Percentiles rank a stretch among this genome's conserved stretches.
phyloP scores from a whole-genome alignment of 1,140 invertebrate genomes.

The Theocolax elegans region DNA sequence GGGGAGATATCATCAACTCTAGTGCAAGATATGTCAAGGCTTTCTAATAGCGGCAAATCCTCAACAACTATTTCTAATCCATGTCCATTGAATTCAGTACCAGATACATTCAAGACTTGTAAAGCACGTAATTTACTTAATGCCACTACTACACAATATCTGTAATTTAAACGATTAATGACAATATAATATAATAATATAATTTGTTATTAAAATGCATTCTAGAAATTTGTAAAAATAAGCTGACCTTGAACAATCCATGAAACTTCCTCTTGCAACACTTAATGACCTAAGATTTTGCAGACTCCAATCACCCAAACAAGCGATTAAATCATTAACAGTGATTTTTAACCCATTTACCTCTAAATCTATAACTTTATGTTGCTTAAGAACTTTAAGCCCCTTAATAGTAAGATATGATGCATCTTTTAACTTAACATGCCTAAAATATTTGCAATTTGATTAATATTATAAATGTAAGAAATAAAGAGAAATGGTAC shows the following conservation, averaged over 20 bases:
- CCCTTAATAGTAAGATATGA: constrained; percentile 73
- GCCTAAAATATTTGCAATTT: constrained; percentile 51
- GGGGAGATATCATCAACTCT: constrained; percentile 76
- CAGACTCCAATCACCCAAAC: constrained; percentile 79
- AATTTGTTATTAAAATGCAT: background rate
- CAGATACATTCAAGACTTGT: constrained; percentile 76
- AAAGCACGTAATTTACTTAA: constrained; percentile 72
- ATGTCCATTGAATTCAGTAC: constrained; percentile 79
- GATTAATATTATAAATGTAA: background rate
- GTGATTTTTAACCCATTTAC: constrained; percentile 73
- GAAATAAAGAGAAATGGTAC: no score
- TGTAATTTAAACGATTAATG: constrained; percentile 48
- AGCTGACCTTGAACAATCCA: constrained; percentile 67
- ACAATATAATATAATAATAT: constrained; percentile 1
- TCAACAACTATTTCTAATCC: constrained; percentile 77
- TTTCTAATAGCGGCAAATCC: constrained; percentile 76
- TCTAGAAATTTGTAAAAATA: constrained; percentile 23
- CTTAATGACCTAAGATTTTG: constrained; percentile 76
- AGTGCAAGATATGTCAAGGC: constrained; percentile 79
- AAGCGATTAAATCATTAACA: constrained; percentile 76
- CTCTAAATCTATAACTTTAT: constrained; percentile 76
- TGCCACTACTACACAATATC: constrained; percentile 68
- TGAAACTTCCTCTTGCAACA: constrained; percentile 76
- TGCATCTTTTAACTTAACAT: constrained; percentile 70
- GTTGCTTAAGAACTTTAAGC: constrained; percentile 73